Evolutionary conservation across 2,113 vertebrate genomes (phyloP), one percentile per base, ranked within the genome.

Genomic region (Proterorhinus semilunaris): DNA sequence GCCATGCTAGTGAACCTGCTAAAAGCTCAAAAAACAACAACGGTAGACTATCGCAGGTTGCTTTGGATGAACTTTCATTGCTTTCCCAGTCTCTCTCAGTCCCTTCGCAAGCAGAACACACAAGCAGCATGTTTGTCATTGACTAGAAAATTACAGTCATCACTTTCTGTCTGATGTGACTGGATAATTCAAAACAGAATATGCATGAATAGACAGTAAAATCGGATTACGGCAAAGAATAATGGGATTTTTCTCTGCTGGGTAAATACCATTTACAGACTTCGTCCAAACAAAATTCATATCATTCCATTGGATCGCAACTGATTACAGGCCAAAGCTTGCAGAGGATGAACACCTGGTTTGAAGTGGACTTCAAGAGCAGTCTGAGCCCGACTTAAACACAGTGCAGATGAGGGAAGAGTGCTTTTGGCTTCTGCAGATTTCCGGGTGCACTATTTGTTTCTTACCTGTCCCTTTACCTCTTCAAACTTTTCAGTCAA

Each of bases 331-430:
- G 50, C 66, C 27, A 0, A 27, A 68, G 64, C n/a, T 53, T n/a
- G 45, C 42, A 8, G 8, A 66, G 9, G 50, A 10, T 6, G 6
- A 51, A 75, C 83, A 82, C 76, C 83, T 82, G 79, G 76, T 72
- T 59, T 61, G 65, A 79, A 70, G 65, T 69, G 62, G 65, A 74
- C 76, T 81, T 74, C 57, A 76, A 75, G 65, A 68, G 74, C 62
- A 66, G 67, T n/a, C 13, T 27, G 13, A 46, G 66, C 65, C 55
- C 61, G 55, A 75, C 66, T 63, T 76, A 62, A 55, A 68, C 51
- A 63, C 69, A 16, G 65, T 71, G 71, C 68, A 78, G 74, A 57
- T 47, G 71, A 71, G 21, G 42, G 75, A 50, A 36, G 15, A 15
- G 42, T 49, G 54, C 76, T 66, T 50, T 21, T 10, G 21, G 66